Evolutionary conservation across 2,797 vertebrate species (phyloP).

Genomic region (Rhinogobio ventralis): DNA sequence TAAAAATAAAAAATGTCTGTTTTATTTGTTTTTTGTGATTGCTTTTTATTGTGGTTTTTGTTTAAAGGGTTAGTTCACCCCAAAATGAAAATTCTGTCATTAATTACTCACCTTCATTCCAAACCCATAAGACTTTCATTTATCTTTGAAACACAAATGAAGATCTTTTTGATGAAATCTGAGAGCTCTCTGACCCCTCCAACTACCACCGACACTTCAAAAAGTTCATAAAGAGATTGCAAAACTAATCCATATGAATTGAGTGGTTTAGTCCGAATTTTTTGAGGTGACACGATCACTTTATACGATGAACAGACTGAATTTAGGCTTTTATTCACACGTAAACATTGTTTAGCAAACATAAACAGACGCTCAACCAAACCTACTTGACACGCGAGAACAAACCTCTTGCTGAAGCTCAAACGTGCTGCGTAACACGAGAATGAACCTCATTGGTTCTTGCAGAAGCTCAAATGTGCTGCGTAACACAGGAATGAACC

Average conservation of each 20-base stretch:
- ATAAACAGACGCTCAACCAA: too few species aligned
- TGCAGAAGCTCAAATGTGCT: too few species aligned
- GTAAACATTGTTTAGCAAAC: too few species aligned
- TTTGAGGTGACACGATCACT: too few species aligned
- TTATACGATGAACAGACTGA: too few species aligned
- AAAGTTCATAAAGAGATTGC: background rate
- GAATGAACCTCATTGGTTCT: too few species aligned
- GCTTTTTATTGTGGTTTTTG: constrained; percentile 15
- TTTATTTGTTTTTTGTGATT: constrained; percentile 65
- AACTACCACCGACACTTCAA: background rate
- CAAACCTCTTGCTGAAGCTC: too few species aligned
- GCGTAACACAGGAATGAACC: too few species aligned
- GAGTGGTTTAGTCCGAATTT: too few species aligned
- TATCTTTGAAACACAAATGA: background rate
- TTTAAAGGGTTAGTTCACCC: background rate
- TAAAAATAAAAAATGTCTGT: constrained; percentile 70
- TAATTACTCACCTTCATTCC: background rate
- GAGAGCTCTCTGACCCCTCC: background rate
- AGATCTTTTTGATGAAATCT: background rate
- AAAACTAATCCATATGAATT: background rate
- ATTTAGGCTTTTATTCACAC: too few species aligned
- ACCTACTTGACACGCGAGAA: too few species aligned
- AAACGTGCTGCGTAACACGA: too few species aligned
- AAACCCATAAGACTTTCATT: background rate
- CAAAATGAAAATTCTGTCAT: accelerated